Evolutionary conservation across 1,140 invertebrate genomes (phyloP).

Genomic region (Drosophila sturtevanti): DNA sequence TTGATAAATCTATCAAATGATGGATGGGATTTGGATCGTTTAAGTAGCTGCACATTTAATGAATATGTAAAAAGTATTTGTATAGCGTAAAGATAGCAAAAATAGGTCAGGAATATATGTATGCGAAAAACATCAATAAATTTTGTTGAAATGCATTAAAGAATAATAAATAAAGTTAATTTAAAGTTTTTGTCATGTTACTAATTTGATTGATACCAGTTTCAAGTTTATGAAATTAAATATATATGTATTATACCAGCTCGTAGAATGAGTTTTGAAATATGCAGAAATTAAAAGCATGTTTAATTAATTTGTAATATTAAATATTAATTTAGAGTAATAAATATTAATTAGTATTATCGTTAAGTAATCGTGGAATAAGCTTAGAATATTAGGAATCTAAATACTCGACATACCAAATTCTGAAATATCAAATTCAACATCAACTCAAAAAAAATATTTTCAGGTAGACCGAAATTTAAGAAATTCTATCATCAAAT

Average conservation of each 20-base stretch:
- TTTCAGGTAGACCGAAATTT: neutral
- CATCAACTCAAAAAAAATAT: neutral
- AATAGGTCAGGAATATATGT: neutral
- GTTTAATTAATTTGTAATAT: too few relatives aligned
- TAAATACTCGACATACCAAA: too few relatives aligned
- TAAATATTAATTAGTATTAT: too few relatives aligned
- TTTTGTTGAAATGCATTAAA: neutral
- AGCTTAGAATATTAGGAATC: too few relatives aligned
- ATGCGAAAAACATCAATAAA: neutral
- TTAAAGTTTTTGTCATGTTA: neutral
- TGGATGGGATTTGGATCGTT: neutral
- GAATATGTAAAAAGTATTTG: constrained; percentile 1
- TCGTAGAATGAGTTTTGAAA: too few relatives aligned
- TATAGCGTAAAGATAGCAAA: neutral
- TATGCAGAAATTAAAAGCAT: too few relatives aligned
- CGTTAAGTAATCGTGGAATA: too few relatives aligned
- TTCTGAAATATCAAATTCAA: too few relatives aligned
- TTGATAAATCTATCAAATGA: constrained; percentile 7
- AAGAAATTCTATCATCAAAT: neutral
- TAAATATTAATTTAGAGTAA: too few relatives aligned
- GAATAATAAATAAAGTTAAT: neutral
- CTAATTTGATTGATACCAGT: neutral
- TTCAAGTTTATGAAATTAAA: neutral
- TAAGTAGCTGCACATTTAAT: constrained; percentile 7
- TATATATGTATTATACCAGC: too few relatives aligned